phyloP scores from a whole-genome alignment of 2,113 vertebrate genomes.

The Xenopus laevis region DNA sequence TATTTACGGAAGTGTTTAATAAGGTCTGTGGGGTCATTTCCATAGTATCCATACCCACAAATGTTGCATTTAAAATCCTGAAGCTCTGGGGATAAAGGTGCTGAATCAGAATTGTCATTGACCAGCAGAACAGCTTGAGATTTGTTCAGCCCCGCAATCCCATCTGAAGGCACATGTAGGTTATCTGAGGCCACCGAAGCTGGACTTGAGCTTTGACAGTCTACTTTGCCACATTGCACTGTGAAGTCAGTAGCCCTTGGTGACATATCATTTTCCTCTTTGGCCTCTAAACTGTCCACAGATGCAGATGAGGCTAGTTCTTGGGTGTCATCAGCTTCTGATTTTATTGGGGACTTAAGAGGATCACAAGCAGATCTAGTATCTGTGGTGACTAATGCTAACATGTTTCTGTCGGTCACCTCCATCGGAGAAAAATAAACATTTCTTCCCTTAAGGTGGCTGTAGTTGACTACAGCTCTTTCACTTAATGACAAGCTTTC shows the following conservation, averaged over 20 bases:
- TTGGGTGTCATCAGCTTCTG: slow-evolving; percentile 79
- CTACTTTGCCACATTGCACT: slow-evolving; percentile 70
- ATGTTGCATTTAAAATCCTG: slow-evolving; percentile 99
- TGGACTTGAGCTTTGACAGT: slow-evolving; percentile 72
- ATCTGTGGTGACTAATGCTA: slow-evolving; percentile 65
- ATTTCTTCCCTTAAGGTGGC: slow-evolving; percentile 78
- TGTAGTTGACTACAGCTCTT: slow-evolving; percentile 82
- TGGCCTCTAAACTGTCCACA: slow-evolving; percentile 71
- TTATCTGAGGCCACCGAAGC: slow-evolving; percentile 75
- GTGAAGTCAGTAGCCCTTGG: slow-evolving; percentile 73
- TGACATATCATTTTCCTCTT: slow-evolving; percentile 69
- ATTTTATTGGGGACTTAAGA: slow-evolving; percentile 79
- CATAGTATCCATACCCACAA: slow-evolving; percentile 98
- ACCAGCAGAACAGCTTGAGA: slow-evolving; percentile 71
- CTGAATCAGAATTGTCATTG: slow-evolving; percentile 74
- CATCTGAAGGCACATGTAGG: slow-evolving; percentile 83
- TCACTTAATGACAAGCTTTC: slow-evolving; percentile 73
- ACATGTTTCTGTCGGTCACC: slow-evolving; percentile 82
- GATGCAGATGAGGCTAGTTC: slow-evolving; percentile 70
- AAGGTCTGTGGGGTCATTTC: slow-evolving; percentile 97
- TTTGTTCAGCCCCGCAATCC: slow-evolving; percentile 74
- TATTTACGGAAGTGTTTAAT: slow-evolving; percentile 99
- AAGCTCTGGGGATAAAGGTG: slow-evolving; percentile 93
- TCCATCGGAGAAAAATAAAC: slow-evolving; percentile 76
- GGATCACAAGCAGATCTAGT: slow-evolving; percentile 74